phyloP scores from a whole-genome alignment of 2,797 vertebrate genomes.

The Premnoplex brunnescens region DNA sequence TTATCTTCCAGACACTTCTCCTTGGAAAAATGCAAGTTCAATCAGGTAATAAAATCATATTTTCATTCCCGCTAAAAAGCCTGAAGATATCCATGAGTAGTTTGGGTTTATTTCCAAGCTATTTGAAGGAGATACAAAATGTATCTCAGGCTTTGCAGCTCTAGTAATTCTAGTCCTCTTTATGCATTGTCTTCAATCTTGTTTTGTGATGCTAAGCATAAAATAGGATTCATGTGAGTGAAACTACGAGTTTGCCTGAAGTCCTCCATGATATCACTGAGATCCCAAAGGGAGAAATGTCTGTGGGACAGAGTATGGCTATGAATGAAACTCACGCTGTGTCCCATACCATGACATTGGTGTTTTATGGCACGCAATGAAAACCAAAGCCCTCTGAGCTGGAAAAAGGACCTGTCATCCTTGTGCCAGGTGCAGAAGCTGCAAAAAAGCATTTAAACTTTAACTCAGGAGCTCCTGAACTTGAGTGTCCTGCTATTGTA shows the following conservation, averaged over 20 bases:
- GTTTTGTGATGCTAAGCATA: neutral
- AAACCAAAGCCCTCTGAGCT: neutral
- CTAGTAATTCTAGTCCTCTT: neutral
- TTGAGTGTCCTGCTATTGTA: neutral
- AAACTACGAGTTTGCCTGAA: neutral
- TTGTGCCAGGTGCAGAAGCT: neutral
- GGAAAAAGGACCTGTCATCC: neutral
- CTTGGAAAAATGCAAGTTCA: neutral
- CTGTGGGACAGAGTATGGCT: neutral
- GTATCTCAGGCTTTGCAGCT: neutral
- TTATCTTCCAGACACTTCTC: neutral
- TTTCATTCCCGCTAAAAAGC: neutral
- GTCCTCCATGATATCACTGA: neutral
- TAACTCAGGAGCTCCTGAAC: neutral
- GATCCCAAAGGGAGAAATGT: neutral
- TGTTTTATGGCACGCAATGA: neutral
- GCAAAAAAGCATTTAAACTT: rapidly evolving
- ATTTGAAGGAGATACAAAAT: neutral
- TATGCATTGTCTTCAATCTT: neutral
- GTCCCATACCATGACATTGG: rapidly evolving
- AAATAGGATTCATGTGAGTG: neutral
- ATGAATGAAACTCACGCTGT: neutral
- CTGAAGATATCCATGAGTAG: neutral
- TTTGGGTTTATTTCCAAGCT: neutral
- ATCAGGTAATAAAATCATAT: neutral